phyloP scores from a whole-genome alignment of 1,140 invertebrate genomes.

The Papilio machaon region DNA sequence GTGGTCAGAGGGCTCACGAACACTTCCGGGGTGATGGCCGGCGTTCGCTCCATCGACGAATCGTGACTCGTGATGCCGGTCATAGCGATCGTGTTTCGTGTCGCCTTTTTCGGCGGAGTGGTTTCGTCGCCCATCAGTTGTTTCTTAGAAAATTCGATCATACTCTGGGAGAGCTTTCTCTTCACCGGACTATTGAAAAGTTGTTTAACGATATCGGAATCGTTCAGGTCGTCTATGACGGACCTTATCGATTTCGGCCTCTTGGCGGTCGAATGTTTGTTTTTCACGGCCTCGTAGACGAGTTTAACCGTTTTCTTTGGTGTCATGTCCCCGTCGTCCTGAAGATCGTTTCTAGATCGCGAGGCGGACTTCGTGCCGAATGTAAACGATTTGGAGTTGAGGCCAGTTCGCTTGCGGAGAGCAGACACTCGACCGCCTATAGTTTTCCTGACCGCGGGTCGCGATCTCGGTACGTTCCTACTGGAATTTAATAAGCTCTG shows the following conservation, averaged over 20 bases:
- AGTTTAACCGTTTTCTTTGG: conserved; percentile 70
- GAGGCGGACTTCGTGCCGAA: conserved; percentile 43
- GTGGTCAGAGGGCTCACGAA: conserved; percentile 68
- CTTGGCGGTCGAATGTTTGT: conserved; percentile 79
- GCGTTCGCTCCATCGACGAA: conserved; percentile 52
- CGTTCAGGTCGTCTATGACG: conserved; percentile 75
- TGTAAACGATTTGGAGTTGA: conserved; percentile 56
- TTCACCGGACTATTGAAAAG: conserved; percentile 79
- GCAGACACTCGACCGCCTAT: conserved; percentile 46
- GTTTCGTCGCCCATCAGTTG: conserved; percentile 59
- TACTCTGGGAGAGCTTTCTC: conserved; percentile 76
- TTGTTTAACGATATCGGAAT: conserved; percentile 75
- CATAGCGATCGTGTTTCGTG: conserved; percentile 53
- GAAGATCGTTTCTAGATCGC: conserved; percentile 40
- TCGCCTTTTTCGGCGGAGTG: conserved; percentile 43
- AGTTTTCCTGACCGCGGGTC: conserved; percentile 39
- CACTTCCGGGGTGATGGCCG: conserved; percentile 54
- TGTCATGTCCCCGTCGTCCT: conserved; percentile 62
- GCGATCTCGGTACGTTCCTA: conserved; percentile 46
- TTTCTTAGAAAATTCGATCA: conserved; percentile 68
- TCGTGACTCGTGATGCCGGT: conserved; percentile 48
- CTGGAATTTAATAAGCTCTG: conserved; percentile 62
- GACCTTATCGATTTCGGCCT: conserved; percentile 74
- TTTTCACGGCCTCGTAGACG: conserved; percentile 72
- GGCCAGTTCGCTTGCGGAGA: conserved; percentile 39